Conservation (phyloP, 2,888 invertebrate genomes). For the Aelia acuminata region DNA sequence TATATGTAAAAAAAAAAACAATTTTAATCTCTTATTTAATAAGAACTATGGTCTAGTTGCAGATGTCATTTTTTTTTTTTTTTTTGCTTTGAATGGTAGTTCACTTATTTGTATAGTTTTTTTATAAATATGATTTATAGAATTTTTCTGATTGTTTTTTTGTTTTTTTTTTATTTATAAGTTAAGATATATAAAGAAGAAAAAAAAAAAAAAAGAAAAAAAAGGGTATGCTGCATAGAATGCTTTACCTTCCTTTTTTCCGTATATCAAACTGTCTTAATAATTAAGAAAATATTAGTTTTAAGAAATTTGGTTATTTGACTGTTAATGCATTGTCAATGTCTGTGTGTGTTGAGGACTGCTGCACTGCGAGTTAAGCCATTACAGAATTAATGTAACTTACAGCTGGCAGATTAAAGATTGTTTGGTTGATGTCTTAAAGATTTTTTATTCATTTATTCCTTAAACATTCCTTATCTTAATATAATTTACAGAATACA, state of each 20-base stretch:
- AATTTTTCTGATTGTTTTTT: slow-evolving; percentile 54
- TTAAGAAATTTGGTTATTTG: slow-evolving; percentile 61
- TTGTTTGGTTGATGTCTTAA: slow-evolving; percentile 65
- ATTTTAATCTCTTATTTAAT: slow-evolving; percentile 27
- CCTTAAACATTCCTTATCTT: background rate
- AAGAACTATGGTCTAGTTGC: slow-evolving; percentile 61
- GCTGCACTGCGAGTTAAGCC: slow-evolving; percentile 63
- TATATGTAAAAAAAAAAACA: slow-evolving; percentile 52
- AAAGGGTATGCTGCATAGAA: slow-evolving; percentile 54
- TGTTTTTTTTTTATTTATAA: slow-evolving; percentile 47
- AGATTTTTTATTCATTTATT: slow-evolving; percentile 31
- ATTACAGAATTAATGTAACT: slow-evolving; percentile 62
- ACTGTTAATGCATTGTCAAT: slow-evolving; percentile 63
- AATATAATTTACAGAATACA: background rate
- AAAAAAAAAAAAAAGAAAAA: slow-evolving; percentile 33
- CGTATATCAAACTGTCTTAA: slow-evolving; percentile 63
- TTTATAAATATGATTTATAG: slow-evolving; percentile 56
- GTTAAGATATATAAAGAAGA: slow-evolving; percentile 23
- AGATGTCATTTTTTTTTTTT: slow-evolving; percentile 54
- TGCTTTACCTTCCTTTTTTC: slow-evolving; percentile 62
- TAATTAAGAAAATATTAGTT: slow-evolving; percentile 61
- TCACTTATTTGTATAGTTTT: slow-evolving; percentile 52
- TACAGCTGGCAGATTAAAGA: slow-evolving; percentile 64
- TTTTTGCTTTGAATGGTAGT: slow-evolving; percentile 54
- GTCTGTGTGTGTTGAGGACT: slow-evolving; percentile 65